Evolutionary conservation across 2,888 invertebrate species (phyloP), one percentile per base, ranked within the genome.

Genomic region (Fissipunctia ypsillon): DNA sequence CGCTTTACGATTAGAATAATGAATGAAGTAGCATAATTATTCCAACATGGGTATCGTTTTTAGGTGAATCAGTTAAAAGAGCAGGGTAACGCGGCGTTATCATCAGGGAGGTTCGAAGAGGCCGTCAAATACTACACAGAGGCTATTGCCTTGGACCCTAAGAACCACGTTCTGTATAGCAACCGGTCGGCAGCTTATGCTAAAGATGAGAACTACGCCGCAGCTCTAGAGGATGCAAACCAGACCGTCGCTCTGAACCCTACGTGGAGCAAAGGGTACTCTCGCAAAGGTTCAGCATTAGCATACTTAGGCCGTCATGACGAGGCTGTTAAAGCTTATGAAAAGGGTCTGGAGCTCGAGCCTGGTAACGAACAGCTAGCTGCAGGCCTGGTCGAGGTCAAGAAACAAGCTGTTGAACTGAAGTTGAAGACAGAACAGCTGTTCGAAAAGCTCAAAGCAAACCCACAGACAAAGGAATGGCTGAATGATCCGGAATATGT

Each of bases 161-260:
- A 96, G 52, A 99, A 99, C 96, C 98, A 99, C 96, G 98, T 99
- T 90, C 96, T 99, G 38, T 99, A 97, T 90, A 99, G 99, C 88
- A 99, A 99, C 94, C 97, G 99, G 71, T 99, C 99, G 0, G 99
- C 99, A 10, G 99, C 99, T 10, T 97, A 98, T 90, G 98, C 98
- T 2, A 99, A 99, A 94, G 97, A 97, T 61, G 97, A 97, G 38
- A 97, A 98, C 81, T 99, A 97, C 89, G 92, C 95, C 3, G 97
- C 97, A 78, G 98, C 99, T 0, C 94, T 99, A 43, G 97, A 97
- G 82, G 99, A 99, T 96, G 99, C 99, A 0, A 98, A 99, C 79
- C 97, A 97, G 90, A 98, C 98, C 0, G 96, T 99, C 14, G 93
- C 97, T 64, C 87, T 99, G 25, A 98, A 99, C 91, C 97, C 98